Base-by-base conservation (phyloP, 2,797 vertebrate species). In the Schizopygopsis malacanthus region DNA sequence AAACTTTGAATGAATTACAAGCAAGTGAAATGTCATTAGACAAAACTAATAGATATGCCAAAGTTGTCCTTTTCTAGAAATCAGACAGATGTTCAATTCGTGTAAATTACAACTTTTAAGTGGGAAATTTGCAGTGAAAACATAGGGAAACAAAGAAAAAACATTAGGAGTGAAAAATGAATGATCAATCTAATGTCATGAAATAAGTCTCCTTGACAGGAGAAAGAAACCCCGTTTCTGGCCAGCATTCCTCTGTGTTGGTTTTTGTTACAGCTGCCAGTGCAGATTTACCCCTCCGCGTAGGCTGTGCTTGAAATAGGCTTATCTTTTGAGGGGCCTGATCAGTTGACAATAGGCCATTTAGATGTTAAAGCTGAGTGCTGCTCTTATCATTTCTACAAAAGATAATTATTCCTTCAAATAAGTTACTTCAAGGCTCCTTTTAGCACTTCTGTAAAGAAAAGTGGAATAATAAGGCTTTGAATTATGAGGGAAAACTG, bases 231-330 rank as follows among this genome's bases (percentile, higher is more conserved):
- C 92, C 90, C 92, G 89, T 89, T 90, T 90, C 77, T 80, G 52
- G 43, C 89, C 86, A 87, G 82, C 87, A 87, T 89, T 85, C 91
- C 93, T 86, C 86, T 93, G 78, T 92, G 73, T 84, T 79, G 90
- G 88, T 92, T 91, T 95, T 95, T 95, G 95, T 95, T 95, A 92
- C 94, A 95, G 93, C 93, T 95, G 96, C 95, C 96, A 95, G 89
- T 93, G 91, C 93, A 92, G 91, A 95, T 96, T 96, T 95, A 92
- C 89, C 89, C 89, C 90, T 90, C 82, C 89, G 92, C 90, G 92
- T 94, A 94, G 92, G 91, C 92, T 92, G 88, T 82, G 91, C 91
- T 91, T 94, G 90, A 94, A 95, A 94, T 91, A 92, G 93, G 94
- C 94, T 96, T 96, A 95, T 95, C 95, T 94, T 91, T 89, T 87